A percentile compares a stretch with the other conserved stretches of the same genome.
These are phyloP conservation scores for Gambusia holbrooki DNA, from an alignment of 2,113 vertebrate genomes.

Conservation along the genomic window DNA sequence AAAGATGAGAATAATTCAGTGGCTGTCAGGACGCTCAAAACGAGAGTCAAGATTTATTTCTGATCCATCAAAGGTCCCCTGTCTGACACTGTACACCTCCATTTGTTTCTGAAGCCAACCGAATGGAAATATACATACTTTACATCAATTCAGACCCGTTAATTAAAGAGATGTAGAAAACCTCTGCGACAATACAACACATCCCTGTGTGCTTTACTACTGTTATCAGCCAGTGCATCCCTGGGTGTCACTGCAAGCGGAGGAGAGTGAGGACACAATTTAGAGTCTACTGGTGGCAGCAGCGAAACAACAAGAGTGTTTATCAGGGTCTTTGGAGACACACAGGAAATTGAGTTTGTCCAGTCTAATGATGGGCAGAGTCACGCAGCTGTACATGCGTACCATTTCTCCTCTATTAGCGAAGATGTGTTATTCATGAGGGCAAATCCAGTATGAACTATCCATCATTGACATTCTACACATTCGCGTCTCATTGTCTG, in stretches of 20 bases:
- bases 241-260: constrained; percentile 45
- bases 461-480: constrained; percentile 80
- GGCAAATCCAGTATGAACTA: constrained; percentile 80
- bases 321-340: constrained; percentile 73
- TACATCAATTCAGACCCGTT: neutral
- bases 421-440: constrained; percentile 83
- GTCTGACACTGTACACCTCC: too few species aligned
- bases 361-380: constrained; percentile 77
- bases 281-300: constrained; percentile 49
- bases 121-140: too few species aligned
- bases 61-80: too few species aligned
- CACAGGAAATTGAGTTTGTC: constrained; percentile 83
- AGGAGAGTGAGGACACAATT: constrained; percentile 45
- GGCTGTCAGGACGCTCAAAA: too few species aligned
- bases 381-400: constrained; percentile 68
- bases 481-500: constrained; percentile 69
- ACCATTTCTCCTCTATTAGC: constrained; percentile 78
- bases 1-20: too few species aligned
- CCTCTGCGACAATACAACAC: neutral
- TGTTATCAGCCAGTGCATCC: constrained; percentile 21
- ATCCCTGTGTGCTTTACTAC: neutral
- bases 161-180: neutral
- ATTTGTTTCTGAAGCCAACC: too few species aligned
- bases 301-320: constrained; percentile 59
- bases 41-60: too few species aligned